phyloP scores from a whole-genome alignment of 2,888 invertebrate species.

The Marronus borbonicus region DNA sequence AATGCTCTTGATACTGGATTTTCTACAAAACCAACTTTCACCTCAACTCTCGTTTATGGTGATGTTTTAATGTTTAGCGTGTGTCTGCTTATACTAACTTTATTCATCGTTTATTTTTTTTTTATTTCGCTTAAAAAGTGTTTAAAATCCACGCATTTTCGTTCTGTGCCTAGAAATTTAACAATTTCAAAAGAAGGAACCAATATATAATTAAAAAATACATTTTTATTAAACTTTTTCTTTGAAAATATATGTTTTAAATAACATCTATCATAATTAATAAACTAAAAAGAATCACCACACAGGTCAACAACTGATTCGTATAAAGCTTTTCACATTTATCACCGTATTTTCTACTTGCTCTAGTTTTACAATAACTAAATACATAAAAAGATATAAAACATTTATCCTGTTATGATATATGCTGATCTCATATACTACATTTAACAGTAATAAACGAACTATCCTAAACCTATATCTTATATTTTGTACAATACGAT shows the following conservation, averaged over 20 bases:
- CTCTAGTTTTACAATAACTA: background rate
- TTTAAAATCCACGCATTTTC: no score
- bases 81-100: no score
- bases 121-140: no score
- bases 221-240: background rate
- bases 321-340: slow-evolving; percentile 52
- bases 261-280: slow-evolving; percentile 1
- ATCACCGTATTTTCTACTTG: slow-evolving; percentile 52
- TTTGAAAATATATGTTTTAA: background rate
- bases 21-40: no score
- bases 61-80: no score
- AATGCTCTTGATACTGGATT: no score
- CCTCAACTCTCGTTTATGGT: no score
- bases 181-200: no score
- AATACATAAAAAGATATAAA: slow-evolving; percentile 7
- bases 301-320: slow-evolving; percentile 23
- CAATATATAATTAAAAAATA: no score
- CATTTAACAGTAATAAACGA: slow-evolving; percentile 4
- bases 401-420: background rate
- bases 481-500: slow-evolving; percentile 25
- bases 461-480: background rate
- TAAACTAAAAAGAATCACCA: slow-evolving; percentile 18
- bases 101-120: no score
- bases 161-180: no score
- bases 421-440: background rate